Evolutionary conservation across 2,888 invertebrate species (phyloP).

Genomic region (Bembecia ichneumoniformis): DNA sequence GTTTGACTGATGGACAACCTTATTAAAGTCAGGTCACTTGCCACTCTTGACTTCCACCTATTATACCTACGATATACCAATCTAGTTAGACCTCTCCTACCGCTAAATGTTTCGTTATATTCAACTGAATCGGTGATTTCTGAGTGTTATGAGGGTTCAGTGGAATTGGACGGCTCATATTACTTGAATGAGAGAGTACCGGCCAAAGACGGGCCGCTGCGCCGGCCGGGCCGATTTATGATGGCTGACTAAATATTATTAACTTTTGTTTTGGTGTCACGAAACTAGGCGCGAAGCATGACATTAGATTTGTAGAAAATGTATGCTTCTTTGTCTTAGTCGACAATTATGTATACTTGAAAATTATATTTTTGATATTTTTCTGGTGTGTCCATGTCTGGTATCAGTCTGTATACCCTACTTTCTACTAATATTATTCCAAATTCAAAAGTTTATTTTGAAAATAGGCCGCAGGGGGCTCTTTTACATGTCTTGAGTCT

Average conservation of each 20-base stretch:
- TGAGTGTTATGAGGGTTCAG: neutral
- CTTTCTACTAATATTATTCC: too few species aligned
- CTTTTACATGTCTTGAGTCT: too few species aligned
- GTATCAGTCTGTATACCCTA: too few species aligned
- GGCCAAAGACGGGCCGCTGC: neutral
- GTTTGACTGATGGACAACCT: neutral
- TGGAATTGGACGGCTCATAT: neutral
- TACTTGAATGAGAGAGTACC: neutral
- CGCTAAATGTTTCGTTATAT: neutral
- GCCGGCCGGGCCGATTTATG: neutral
- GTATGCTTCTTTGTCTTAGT: too few species aligned
- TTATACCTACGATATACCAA: neutral
- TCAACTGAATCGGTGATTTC: neutral
- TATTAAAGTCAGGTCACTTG: slow-evolving; percentile 1
- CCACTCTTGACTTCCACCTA: slow-evolving; percentile 1
- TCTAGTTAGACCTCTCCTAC: neutral
- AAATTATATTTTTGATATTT: too few species aligned
- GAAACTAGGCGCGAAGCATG: neutral
- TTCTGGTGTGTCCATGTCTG: too few species aligned
- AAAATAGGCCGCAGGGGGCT: too few species aligned
- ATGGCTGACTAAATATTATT: slow-evolving; percentile 1
- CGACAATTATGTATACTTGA: too few species aligned
- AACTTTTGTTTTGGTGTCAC: neutral
- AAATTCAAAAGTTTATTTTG: too few species aligned
- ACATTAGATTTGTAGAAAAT: too few species aligned